Conservation (phyloP, 2,888 invertebrate species). For the Drosophila bunnanda region DNA sequence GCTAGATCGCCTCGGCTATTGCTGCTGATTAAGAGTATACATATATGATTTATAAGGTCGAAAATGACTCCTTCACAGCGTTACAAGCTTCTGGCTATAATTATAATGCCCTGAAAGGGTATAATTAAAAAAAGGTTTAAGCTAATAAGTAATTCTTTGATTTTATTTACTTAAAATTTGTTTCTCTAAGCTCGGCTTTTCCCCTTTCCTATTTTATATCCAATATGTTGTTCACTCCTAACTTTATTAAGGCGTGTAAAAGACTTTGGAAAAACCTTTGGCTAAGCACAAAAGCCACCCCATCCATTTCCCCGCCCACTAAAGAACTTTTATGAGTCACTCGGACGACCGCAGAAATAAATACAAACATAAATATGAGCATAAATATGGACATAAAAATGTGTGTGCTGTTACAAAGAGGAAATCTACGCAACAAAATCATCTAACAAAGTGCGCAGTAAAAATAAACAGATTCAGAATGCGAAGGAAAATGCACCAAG, state of each 20-base stretch:
- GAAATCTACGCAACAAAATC: constrained; percentile 45
- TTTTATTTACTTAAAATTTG: not conserved
- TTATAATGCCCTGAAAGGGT: too few species aligned
- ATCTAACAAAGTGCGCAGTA: constrained; percentile 59
- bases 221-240: not conserved
- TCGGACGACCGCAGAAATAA: constrained; percentile 50
- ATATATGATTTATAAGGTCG: too few species aligned
- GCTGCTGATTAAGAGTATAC: too few species aligned
- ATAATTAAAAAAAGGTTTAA: not conserved
- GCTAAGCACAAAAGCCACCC: constrained; percentile 21
- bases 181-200: not conserved
- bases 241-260: constrained; percentile 25
- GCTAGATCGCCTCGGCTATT: too few species aligned
- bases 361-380: constrained; percentile 25
- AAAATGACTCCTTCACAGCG: too few species aligned
- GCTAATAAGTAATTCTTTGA: not conserved
- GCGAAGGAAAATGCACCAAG: constrained; percentile 7
- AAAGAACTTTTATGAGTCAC: constrained; percentile 64
- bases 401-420: constrained; percentile 11
- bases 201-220: not conserved
- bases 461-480: constrained; percentile 48
- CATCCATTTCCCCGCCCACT: constrained; percentile 23
- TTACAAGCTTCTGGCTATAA: too few species aligned
- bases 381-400: constrained; percentile 9
- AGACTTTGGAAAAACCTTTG: constrained; percentile 14